Evolutionary conservation across 2,888 invertebrate species (phyloP).

Genomic region (Anoplius nigerrimus): DNA sequence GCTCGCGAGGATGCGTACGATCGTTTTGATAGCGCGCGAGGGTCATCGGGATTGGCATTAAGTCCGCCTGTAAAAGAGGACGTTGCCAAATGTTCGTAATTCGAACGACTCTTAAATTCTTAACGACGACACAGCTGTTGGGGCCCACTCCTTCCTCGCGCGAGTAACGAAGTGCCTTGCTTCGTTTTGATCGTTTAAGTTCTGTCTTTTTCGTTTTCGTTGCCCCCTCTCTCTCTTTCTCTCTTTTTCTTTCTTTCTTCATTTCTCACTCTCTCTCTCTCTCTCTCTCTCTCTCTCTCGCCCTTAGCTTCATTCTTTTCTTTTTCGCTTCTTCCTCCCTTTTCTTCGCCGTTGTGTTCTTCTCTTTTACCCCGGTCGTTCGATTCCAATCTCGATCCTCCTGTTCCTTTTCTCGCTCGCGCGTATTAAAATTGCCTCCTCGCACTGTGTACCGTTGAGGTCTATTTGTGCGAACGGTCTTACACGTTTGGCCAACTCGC

Average conservation of each 20-base stretch:
- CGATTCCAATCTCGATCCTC: background rate
- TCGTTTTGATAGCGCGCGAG: background rate
- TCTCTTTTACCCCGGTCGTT: background rate
- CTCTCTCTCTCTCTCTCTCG: background rate
- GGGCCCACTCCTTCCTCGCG: background rate
- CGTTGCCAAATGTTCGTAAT: conserved; percentile 48
- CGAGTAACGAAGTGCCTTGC: background rate
- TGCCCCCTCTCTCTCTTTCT: background rate
- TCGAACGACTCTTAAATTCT: conserved; percentile 50
- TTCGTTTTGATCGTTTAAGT: conserved; percentile 9
- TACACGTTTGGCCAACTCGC: too few species aligned
- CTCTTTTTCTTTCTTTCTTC: background rate
- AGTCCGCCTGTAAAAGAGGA: conserved; percentile 38
- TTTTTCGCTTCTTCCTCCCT: background rate
- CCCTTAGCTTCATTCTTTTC: background rate
- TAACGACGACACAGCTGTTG: conserved; percentile 49
- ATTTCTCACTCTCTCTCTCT: background rate
- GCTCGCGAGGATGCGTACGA: background rate
- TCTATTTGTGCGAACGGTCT: too few species aligned
- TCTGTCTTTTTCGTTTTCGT: background rate
- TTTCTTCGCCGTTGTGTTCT: too few species aligned
- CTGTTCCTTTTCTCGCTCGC: too few species aligned
- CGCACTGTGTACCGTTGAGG: too few species aligned
- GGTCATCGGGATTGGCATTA: conserved; percentile 25
- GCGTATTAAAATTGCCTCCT: too few species aligned